A percentile compares a stretch with the other conserved stretches of the same genome.
phyloP scores from a whole-genome alignment of 1,140 invertebrate species.

The Drosophila azteca region DNA sequence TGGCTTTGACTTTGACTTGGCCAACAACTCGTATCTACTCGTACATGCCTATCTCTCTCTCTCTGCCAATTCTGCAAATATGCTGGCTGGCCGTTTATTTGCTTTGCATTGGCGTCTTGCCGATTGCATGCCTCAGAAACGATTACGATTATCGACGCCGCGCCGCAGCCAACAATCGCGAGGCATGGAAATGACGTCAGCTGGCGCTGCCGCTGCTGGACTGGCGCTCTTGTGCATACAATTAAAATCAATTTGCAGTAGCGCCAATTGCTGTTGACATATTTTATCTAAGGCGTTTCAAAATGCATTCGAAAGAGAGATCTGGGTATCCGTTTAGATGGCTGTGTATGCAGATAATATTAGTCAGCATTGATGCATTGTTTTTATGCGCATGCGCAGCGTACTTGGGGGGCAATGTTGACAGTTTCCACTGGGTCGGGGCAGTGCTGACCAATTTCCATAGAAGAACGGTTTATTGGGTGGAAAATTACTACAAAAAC shows the following conservation, averaged over 20 bases:
- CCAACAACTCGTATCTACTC: constrained; percentile 4
- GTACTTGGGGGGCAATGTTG: neutral
- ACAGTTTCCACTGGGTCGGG: constrained; percentile 1
- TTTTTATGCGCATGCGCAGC: constrained; percentile 35
- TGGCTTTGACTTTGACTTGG: constrained; percentile 29
- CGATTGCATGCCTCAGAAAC: constrained; percentile 59
- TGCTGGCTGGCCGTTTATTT: constrained; percentile 45
- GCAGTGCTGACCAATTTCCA: too few species aligned
- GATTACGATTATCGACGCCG: constrained; percentile 14
- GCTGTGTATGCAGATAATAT: constrained; percentile 57
- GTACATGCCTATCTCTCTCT: too few species aligned
- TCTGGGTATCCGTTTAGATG: constrained; percentile 15
- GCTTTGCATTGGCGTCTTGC: constrained; percentile 68
- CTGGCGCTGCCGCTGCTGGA: neutral
- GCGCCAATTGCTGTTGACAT: constrained; percentile 71
- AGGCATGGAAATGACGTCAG: constrained; percentile 64
- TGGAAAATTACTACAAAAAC: too few species aligned
- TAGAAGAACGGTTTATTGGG: too few species aligned
- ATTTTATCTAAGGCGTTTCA: constrained; percentile 65
- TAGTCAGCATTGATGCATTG: constrained; percentile 8
- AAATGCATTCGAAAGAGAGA: constrained; percentile 19
- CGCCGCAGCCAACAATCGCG: constrained; percentile 25
- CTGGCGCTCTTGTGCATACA: constrained; percentile 54
- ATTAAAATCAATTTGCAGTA: constrained; percentile 75
- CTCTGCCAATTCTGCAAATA: constrained; percentile 32